Evolutionary conservation across 2,888 invertebrate genomes (phyloP).

Genomic region (Sminthurinus aureus): DNA sequence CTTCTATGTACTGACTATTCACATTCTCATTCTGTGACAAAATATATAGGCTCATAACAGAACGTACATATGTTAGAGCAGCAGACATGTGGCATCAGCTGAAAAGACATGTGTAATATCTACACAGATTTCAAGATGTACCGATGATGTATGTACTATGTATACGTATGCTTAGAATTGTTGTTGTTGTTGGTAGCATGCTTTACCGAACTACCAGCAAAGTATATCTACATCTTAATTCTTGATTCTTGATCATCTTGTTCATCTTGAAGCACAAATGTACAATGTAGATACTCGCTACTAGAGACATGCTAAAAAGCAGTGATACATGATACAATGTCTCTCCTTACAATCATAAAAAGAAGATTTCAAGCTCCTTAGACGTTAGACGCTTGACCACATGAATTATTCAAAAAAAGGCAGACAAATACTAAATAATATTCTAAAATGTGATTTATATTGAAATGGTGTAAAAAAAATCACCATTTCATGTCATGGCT

Average conservation of each 20-base stretch:
- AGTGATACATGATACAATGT: not conserved
- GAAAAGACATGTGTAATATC: not conserved
- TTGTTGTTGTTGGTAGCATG: too few relatives aligned
- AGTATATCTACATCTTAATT: not conserved
- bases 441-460: not conserved
- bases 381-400: not conserved
- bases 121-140: too few relatives aligned
- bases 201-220: not conserved
- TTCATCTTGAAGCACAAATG: not conserved
- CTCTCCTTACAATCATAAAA: not conserved
- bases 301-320: not conserved
- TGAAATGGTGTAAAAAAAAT: conserved; percentile 25
- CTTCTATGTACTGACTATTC: too few relatives aligned
- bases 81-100: not conserved
- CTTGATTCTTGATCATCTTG: not conserved
- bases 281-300: too few relatives aligned
- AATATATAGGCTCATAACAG: not conserved
- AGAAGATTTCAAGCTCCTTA: not conserved
- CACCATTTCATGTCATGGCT: conserved; percentile 27
- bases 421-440: not conserved
- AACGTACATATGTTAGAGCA: not conserved
- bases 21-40: conserved; percentile 8
- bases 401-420: conserved; percentile 24
- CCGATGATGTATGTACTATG: not conserved
- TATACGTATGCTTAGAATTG: too few relatives aligned